Base-by-base conservation (phyloP, 2,113 vertebrate species). In the Gallinago undulata region DNA sequence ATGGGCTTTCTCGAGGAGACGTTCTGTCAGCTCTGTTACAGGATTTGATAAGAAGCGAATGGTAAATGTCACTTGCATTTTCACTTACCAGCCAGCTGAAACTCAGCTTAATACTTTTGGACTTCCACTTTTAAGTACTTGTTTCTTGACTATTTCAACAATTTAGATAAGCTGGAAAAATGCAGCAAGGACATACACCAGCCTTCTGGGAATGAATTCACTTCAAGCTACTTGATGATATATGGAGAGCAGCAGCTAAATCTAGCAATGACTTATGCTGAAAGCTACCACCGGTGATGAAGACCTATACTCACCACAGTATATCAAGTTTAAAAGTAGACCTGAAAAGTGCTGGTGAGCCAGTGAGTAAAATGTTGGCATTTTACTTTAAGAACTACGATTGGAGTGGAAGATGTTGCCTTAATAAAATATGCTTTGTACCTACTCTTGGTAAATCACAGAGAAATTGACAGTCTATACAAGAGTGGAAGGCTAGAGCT, bases 391-490 rank as follows among this genome's bases (percentile, higher is more conserved):
- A 83, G 41, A 68, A 87, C 35, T 67, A 35, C 80, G 84, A 93
- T 41, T 63, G 80, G 45, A 95, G 67, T 28, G 55, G 94, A 97
- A 94, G 45, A 87, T 84, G 41, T 37, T 92, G 33, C 35, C 78
- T 90, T 96, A 92, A 95, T 93, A 85, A 93, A 76, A 94, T 89
- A 92, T 63, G 21, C 33, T 93, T 87, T 84, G 78, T 94, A 95
- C 66, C 74, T 91, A 60, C 39, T 64, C 82, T 87, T 85, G 87
- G 88, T 92, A 95, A 91, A 92, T 93, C 90, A 79, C 16, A 39
- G 94, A 11, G 10, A 92, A 97, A 97, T 76, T 62, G 11, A 66
- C 74, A 87, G 56, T 62, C 87, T 90, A 31, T 80, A 89, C 50
- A 73, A 82, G 56, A 96, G 94, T 88, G 31, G 63, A 95, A 90